These are phyloP conservation scores for Parelbella ahira DNA, from an alignment of 2,888 invertebrate genomes.

Conservation along the genomic window DNA sequence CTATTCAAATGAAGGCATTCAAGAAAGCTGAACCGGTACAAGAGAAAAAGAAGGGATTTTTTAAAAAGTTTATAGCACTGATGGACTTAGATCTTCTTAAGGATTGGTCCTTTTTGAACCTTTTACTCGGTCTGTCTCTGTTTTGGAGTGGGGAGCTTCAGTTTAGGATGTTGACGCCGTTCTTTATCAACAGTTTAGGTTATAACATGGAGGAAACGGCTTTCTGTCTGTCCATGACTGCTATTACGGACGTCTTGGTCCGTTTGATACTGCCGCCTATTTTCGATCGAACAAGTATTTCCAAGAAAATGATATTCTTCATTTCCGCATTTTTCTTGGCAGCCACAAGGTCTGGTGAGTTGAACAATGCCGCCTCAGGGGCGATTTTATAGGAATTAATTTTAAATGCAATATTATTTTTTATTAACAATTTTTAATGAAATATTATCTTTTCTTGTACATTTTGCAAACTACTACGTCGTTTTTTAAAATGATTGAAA, in stretches of 20 bases:
- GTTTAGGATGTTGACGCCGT: constrained; percentile 86
- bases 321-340: constrained; percentile 86
- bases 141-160: constrained; percentile 88
- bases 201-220: constrained; percentile 85
- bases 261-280: constrained; percentile 86
- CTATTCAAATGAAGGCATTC: constrained; percentile 70
- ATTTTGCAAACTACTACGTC: too few relatives aligned
- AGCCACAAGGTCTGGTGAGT: constrained; percentile 86
- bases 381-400: too few relatives aligned
- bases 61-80: constrained; percentile 81
- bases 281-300: constrained; percentile 84
- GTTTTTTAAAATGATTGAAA: too few relatives aligned
- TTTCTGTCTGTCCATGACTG: constrained; percentile 86
- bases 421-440: too few relatives aligned
- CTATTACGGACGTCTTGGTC: constrained; percentile 87
- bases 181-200: constrained; percentile 82
- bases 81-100: constrained; percentile 87
- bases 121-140: constrained; percentile 85
- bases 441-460: too few relatives aligned
- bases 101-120: constrained; percentile 86
- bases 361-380: too few relatives aligned
- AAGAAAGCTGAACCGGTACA: constrained; percentile 56
- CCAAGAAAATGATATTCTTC: constrained; percentile 86
- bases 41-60: constrained; percentile 62
- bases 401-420: too few relatives aligned